Conservation (phyloP, 2,888 invertebrate species). For the Melanchra persicariae region DNA sequence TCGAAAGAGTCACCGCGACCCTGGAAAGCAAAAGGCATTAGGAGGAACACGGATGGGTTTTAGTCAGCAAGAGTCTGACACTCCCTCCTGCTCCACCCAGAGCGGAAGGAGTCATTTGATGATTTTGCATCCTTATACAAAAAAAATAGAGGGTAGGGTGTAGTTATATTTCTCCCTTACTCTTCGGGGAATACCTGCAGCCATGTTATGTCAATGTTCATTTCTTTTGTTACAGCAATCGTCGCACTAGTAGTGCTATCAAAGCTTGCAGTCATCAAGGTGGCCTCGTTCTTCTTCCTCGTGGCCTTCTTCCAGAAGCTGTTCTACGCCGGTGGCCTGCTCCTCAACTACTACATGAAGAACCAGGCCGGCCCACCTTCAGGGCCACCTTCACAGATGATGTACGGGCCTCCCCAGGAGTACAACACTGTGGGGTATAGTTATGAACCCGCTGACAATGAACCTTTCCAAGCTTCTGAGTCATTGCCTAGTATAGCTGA, state of each 20-base stretch:
- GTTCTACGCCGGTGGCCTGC: conserved; percentile 79
- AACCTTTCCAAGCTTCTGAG: conserved; percentile 71
- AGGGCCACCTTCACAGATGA: conserved; percentile 60
- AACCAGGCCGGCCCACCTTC: conserved; percentile 63
- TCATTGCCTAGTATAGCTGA: conserved; percentile 76
- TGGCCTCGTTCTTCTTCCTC: conserved; percentile 81
- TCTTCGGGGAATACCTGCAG: too few relatives aligned
- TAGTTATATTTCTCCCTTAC: too few relatives aligned
- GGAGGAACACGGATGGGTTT: too few relatives aligned
- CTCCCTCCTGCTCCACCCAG: too few relatives aligned
- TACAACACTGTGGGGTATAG: conserved; percentile 87
- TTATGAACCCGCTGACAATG: conserved; percentile 82
- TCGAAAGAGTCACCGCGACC: too few relatives aligned
- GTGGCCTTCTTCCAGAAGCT: conserved; percentile 86
- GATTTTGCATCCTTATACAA: too few relatives aligned
- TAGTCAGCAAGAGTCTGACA: too few relatives aligned
- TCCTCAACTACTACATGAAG: conserved; percentile 83
- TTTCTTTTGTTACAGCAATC: conserved; percentile 76
- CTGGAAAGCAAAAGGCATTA: too few relatives aligned
- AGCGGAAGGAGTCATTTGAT: too few relatives aligned
- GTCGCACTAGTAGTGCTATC: conserved; percentile 80
- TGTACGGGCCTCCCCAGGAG: conserved; percentile 81
- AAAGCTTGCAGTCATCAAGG: conserved; percentile 83
- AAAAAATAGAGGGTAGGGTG: too few relatives aligned
- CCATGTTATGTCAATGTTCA: too few relatives aligned